Evolutionary conservation across 2,888 invertebrate species (phyloP).

Genomic region (Hirtodrosophila cameraria): DNA sequence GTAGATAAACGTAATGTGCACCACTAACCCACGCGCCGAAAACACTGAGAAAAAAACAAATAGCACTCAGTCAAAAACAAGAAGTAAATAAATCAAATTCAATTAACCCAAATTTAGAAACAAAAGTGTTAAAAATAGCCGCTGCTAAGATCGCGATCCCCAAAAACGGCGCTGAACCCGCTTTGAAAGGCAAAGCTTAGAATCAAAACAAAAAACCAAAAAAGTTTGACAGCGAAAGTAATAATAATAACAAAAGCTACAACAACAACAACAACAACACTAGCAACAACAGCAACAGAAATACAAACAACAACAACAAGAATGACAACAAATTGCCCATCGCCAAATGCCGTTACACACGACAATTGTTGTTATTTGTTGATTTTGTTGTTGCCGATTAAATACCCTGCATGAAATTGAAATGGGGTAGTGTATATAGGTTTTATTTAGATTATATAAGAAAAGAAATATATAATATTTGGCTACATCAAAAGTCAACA

Average conservation of each 20-base stretch:
- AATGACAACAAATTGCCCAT: conserved; percentile 5
- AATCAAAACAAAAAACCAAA: conserved; percentile 69
- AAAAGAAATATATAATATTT: too few species aligned
- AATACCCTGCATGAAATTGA: background rate
- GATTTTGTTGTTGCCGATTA: background rate
- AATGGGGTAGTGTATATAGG: background rate
- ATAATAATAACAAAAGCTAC: conserved; percentile 6
- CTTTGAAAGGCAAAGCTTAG: conserved; percentile 5
- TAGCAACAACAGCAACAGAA: background rate
- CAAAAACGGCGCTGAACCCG: background rate
- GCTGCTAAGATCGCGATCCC: too few species aligned
- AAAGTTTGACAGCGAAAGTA: conserved; percentile 33
- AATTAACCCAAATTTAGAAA: conserved; percentile 23
- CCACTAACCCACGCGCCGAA: background rate
- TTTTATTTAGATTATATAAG: too few species aligned
- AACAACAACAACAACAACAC: background rate
- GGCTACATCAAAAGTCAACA: too few species aligned
- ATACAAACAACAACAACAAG: too few species aligned
- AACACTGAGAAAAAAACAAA: conserved; percentile 57
- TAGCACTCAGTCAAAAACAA: too few species aligned
- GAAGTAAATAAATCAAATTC: conserved; percentile 1
- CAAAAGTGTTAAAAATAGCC: conserved; percentile 13
- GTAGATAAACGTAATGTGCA: conserved; percentile 22
- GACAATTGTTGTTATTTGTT: conserved; percentile 46
- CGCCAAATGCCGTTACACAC: conserved; percentile 50